Evolutionary conservation across 2,113 vertebrate species (phyloP), one percentile per base, ranked within the genome.

Genomic region (Bagarius yarrelli): DNA sequence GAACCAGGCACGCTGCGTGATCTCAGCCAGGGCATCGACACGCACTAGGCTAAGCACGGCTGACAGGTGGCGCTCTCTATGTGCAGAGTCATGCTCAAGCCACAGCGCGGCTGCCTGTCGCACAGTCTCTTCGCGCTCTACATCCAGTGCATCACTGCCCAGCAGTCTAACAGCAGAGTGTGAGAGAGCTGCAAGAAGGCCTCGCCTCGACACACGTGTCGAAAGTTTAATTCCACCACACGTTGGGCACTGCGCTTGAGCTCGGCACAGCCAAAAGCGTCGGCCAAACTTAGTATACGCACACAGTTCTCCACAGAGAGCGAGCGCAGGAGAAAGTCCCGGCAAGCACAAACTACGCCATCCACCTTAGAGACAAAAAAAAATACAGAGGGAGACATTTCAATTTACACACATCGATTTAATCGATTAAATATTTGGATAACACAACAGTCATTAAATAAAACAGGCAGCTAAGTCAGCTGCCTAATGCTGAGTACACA

Each of bases 141-240:
- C 98, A 4, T 99, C 99, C 88, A 99, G 94, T 87, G 99, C 99
- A 94, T 99, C 98, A 78, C 97, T 98, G 92, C 98, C 97, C 87
- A 99, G 93, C 84, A 99, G 91, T 99, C 98, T 75, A 98, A 88
- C 86, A 99, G 89, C n/a, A 99, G 93, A 79, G 98, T 96, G 34
- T 98, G 97, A 12, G 96, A 97, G 63, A 99, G 94, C 87, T 99
- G 97, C 85, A 99, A 94, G 91, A 99, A 99, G 67, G 97, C 95
- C 71, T 98, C 97, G 90, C 97, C 97, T 61, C 93, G 94, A 90
- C 95, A 98, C 57, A 99, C 96, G 53, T 94, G 92, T 0, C 97
- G 95, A 90, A 99, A 99, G 89, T 99, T 99, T 93, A 98, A 96
- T 88, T 99, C 98, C 85, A 99, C 96, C 97, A 99, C 98, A 79